A percentile compares a stretch with the other conserved stretches of the same genome.
Evolutionary conservation across 2,113 vertebrate species (phyloP).

Genomic region (Rissa tridactyla): DNA sequence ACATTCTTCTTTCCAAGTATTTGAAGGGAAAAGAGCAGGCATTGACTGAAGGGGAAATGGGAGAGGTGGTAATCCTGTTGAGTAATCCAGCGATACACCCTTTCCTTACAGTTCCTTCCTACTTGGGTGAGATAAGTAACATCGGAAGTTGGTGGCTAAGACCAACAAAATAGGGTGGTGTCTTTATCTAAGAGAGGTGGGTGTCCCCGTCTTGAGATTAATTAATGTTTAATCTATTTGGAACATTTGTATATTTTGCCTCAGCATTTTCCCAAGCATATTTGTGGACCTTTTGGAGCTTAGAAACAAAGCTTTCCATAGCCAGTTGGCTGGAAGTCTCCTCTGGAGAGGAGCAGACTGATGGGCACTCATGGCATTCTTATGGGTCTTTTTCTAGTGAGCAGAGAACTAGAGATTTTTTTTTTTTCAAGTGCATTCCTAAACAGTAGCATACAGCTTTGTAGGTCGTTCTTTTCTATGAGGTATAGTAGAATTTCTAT

Average conservation of each 20-base stretch:
- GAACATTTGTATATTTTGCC: constrained; percentile 35
- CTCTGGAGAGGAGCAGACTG: not conserved
- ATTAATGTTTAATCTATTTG: constrained; percentile 40
- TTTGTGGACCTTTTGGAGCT: not conserved
- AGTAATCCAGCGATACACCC: constrained; percentile 18
- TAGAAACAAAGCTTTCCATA: not conserved
- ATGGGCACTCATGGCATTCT: accelerated
- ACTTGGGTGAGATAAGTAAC: constrained; percentile 36
- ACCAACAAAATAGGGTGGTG: constrained; percentile 16
- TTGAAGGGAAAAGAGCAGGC: constrained; percentile 3
- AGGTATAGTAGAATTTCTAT: not conserved
- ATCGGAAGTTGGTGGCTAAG: not conserved
- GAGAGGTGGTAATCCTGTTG: constrained; percentile 50
- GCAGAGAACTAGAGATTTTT: not conserved
- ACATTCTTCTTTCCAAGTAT: not conserved
- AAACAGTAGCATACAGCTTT: not conserved
- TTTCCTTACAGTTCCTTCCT: constrained; percentile 56
- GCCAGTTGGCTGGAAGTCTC: not conserved
- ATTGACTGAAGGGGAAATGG: constrained; percentile 40
- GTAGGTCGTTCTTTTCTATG: not conserved
- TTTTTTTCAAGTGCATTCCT: not conserved
- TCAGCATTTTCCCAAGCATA: not conserved
- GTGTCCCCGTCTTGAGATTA: constrained; percentile 24
- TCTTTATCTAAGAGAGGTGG: not conserved
- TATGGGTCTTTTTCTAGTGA: not conserved